These are phyloP conservation scores for Agrotis puta DNA, from an alignment of 2,888 invertebrate species.

Conservation along the genomic window DNA sequence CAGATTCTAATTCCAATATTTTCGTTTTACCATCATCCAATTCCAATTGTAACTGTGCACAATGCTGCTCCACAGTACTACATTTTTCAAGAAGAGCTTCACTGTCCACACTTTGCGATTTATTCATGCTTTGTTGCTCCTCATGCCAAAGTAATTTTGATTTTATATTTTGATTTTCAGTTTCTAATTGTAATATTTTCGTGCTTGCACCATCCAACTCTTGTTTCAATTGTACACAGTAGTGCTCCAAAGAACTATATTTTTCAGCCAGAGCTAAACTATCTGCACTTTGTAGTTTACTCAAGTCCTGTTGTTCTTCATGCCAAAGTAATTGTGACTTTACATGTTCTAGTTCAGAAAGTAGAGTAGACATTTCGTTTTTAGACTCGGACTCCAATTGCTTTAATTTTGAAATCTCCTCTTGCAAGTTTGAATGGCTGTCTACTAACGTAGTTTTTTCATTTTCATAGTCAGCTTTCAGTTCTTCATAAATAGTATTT, in stretches of 20 bases:
- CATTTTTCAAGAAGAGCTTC: constrained; percentile 72
- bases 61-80: constrained; percentile 76
- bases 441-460: constrained; percentile 63
- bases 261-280: constrained; percentile 72
- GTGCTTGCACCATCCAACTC: constrained; percentile 82
- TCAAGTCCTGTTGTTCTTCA: constrained; percentile 64
- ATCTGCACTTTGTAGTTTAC: constrained; percentile 60
- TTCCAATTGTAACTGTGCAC: constrained; percentile 71
- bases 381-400: constrained; percentile 68
- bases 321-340: constrained; percentile 66
- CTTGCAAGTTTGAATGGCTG: constrained; percentile 68
- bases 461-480: constrained; percentile 68
- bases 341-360: constrained; percentile 71
- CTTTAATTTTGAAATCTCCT: constrained; percentile 69
- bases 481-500: constrained; percentile 71
- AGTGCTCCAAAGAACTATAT: constrained; percentile 74
- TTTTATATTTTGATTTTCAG: constrained; percentile 69
- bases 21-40: constrained; percentile 84
- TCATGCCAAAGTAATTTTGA: constrained; percentile 66
- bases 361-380: constrained; percentile 67
- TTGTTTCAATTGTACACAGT: constrained; percentile 74
- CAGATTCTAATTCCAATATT: constrained; percentile 75
- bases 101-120: constrained; percentile 59
- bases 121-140: constrained; percentile 60
- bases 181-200: constrained; percentile 79